Evolutionary conservation across 2,113 vertebrate species (phyloP), one percentile per base, ranked within the genome.

Genomic region (Suricata suricatta): DNA sequence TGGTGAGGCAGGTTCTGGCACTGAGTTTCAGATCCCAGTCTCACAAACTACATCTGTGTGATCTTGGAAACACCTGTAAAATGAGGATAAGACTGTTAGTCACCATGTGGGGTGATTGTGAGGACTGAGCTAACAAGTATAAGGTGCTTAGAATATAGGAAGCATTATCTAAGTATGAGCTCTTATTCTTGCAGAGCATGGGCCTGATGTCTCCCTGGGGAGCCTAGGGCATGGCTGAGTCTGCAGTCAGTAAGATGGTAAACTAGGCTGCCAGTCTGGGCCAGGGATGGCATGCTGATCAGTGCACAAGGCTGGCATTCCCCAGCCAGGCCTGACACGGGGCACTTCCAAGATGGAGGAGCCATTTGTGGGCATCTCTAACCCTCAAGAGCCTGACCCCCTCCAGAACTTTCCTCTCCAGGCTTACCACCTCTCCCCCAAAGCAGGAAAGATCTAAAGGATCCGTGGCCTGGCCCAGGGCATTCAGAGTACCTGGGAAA

Each of bases 11-110:
- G n/a, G 25, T 12, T 85, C 79, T 44, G 23, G 31, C 8, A 3
- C 0, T 0, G 41, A 69, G 38, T 8, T 50, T 60, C 79, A 79
- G 63, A 29, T 71, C 9, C 79, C 50, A 23, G 10, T 27, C 47
- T 92, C 3, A 1, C 0, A 0, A n/a, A 38, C 9, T 21, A 33
- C 3, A 41, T 16, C 35, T 72, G 17, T 35, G 33, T 8, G 52
- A 76, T 66, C 44, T 66, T 25, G 13, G 54, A 15, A 87, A 96
- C 64, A 85, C 50, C 64, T 54, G 17, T 35, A 50, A 35, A 85
- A 57, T 7, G 47, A 93, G 8, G 0, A n/a, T 25, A 27, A 71
- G 16, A 41, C 68, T 41, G 7, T 54, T 72, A 47, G 16, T 50
- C 38, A 77, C 9, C 4, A 93, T 17, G 2, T 11, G 3, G 23